These are phyloP conservation scores for Crocidura indochinensis DNA, from an alignment of 2,797 vertebrate genomes.

Conservation along the genomic window DNA sequence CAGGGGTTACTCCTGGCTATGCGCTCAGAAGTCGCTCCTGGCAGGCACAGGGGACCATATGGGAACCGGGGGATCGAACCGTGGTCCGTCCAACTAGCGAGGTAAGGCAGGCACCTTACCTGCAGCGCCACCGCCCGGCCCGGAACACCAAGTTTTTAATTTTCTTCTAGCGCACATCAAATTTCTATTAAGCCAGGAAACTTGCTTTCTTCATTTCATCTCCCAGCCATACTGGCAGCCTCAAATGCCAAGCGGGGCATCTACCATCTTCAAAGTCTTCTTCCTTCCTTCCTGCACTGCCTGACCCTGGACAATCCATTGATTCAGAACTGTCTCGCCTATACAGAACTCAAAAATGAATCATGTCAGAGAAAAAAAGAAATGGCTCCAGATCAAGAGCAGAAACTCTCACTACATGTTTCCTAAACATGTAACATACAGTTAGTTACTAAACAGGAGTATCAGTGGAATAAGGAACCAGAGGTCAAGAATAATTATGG, in stretches of 20 bases:
- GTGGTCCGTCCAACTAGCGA: no score
- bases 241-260: background rate
- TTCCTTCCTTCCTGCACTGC: background rate
- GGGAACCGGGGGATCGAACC: no score
- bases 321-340: no score
- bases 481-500: constrained; percentile 66
- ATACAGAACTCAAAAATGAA: no score
- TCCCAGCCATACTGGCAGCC: background rate
- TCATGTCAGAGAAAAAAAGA: background rate
- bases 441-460: constrained; percentile 49
- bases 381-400: background rate
- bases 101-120: no score
- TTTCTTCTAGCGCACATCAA: background rate
- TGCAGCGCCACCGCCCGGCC: no score
- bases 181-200: constrained; percentile 3
- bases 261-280: constrained; percentile 5
- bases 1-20: no score
- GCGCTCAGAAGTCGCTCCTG: no score
- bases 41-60: no score
- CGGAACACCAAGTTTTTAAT: no score
- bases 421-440: background rate
- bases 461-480: constrained; percentile 35
- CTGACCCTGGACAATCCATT: background rate
- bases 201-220: constrained; percentile 26
- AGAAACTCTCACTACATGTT: background rate